Percentiles rank a stretch among this genome's conserved stretches.
phyloP scores from a whole-genome alignment of 2,888 invertebrate genomes.

The Cordilura impudica region DNA sequence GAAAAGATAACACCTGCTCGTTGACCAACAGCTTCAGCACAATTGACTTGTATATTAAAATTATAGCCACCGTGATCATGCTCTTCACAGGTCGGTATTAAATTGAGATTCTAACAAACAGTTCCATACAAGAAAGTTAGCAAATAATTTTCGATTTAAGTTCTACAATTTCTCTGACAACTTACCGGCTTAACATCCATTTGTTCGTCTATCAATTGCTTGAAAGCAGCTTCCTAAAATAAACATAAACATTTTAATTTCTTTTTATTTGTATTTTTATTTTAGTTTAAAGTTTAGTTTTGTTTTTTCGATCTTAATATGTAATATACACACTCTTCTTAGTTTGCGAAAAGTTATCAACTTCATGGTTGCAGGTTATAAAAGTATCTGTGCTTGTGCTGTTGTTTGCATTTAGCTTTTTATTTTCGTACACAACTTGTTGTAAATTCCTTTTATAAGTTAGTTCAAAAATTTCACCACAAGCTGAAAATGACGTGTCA shows the following conservation, averaged over 20 bases:
- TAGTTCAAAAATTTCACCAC: slow-evolving; percentile 42
- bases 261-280: no score
- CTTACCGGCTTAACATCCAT: slow-evolving; percentile 66
- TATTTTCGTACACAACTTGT: neutral
- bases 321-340: slow-evolving; percentile 36
- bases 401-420: slow-evolving; percentile 2
- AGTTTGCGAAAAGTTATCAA: slow-evolving; percentile 50
- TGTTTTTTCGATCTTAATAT: no score
- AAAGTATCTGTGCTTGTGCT: slow-evolving; percentile 37
- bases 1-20: slow-evolving; percentile 51
- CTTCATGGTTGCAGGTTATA: slow-evolving; percentile 62
- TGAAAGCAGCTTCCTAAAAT: slow-evolving; percentile 71
- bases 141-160: neutral
- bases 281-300: no score
- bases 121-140: no score
- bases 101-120: slow-evolving; percentile 64
- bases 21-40: slow-evolving; percentile 10
- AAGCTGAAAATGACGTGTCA: slow-evolving; percentile 1
- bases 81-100: slow-evolving; percentile 73
- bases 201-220: slow-evolving; percentile 69
- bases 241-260: slow-evolving; percentile 18
- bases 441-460: neutral
- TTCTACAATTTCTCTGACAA: neutral
- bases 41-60: slow-evolving; percentile 64
- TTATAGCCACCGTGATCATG: slow-evolving; percentile 72